Base-by-base conservation (phyloP, 2,113 vertebrate species). In the Cromileptes altivelis region DNA sequence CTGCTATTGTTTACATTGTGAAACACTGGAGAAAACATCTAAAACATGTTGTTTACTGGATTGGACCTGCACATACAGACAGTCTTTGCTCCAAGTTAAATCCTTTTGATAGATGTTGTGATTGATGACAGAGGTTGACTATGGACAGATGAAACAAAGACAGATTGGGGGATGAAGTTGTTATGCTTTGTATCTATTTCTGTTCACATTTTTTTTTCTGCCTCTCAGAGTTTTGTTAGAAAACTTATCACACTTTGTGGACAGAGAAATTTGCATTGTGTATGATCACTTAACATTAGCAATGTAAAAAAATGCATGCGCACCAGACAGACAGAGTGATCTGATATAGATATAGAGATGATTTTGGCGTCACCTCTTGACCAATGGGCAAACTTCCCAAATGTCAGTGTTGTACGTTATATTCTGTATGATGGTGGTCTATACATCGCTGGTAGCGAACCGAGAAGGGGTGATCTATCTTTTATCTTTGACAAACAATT, bases 1-100 rank as follows among this genome's bases (percentile, higher is more conserved):
- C 58, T 57, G 70, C 57, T 78, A 25, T 63, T 47, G n/a, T 73
- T 78, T 69, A 69, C 78, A 52, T 17, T 69, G 33, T 72, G 27
- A 50, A 47, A 57, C 27, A 33, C n/a, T 14, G 30, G 6, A 73
- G 55, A 33, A 42, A 49, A 63, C 37, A 0, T 7, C 13, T 27
- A 6, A 52, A 58, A 5, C 5, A 27, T 30, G 53, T 67, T 42
- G 55, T 78, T 68, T 45, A 45, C 42, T 12, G 11, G 42, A 45
- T 52, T 47, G 11, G 21, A 70, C 23, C 50, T 9, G 42, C 52
- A 70, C 58, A 27, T 12, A 42, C 25, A 65, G 25, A 57, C 58
- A 53, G 18, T 25, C 6, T 21, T 56, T 47, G 25, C 65, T 25
- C 30, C 45, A 15, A 69, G 18, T 55, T 42, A 42, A 65, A 12